phyloP scores from a whole-genome alignment of 2,113 vertebrate species.

The Monarcha castaneiventris region DNA sequence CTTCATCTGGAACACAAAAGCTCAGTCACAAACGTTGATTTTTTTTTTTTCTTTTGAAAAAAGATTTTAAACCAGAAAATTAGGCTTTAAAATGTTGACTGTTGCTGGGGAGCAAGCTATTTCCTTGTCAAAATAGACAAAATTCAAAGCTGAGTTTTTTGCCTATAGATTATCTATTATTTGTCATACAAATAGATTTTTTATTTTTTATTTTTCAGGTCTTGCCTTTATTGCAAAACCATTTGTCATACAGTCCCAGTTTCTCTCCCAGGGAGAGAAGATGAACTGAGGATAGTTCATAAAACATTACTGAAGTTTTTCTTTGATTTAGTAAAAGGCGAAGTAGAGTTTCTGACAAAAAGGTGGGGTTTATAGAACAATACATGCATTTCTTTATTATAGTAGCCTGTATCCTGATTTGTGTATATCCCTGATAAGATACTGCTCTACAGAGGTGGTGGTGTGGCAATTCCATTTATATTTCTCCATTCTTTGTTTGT shows the following conservation, averaged over 20 bases:
- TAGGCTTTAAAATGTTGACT: not conserved
- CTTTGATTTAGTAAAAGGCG: constrained; percentile 83
- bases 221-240: constrained; percentile 69
- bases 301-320: constrained; percentile 81
- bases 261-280: constrained; percentile 57
- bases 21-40: not conserved
- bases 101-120: not conserved
- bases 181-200: not conserved
- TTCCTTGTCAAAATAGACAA: not conserved
- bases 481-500: not conserved
- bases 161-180: not conserved
- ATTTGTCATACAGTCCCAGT: constrained; percentile 82
- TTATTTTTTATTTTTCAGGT: constrained; percentile 65
- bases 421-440: not conserved
- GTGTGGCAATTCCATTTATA: not conserved
- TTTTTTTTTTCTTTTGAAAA: not conserved
- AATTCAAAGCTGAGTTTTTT: not conserved
- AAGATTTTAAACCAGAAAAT: not conserved
- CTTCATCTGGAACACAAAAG: not conserved
- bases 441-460: not conserved
- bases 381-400: not conserved
- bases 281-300: constrained; percentile 77
- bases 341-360: constrained; percentile 78
- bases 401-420: not conserved
- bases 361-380: constrained; percentile 71